Evolutionary conservation across 2,113 vertebrate species (phyloP), one percentile per base, ranked within the genome.

Genomic region (Crotalus helleri): DNA sequence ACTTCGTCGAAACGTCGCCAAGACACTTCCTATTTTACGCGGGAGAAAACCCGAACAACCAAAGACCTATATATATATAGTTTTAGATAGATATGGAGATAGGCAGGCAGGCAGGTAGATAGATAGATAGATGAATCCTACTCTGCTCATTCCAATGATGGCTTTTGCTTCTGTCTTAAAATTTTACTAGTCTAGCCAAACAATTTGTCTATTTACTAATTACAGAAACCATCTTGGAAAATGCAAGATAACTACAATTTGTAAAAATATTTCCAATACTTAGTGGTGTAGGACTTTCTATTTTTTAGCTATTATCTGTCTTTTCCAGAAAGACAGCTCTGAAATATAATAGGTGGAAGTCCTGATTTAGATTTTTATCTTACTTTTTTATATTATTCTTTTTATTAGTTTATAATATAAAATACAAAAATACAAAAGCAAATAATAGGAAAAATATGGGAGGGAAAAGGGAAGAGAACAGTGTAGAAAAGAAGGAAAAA

Each of bases 281-380:
- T 98, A 98, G 98, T 97, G 97, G 97, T 98, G 98, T 98, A 98
- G 98, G 98, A 99, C 98, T 98, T 99, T 98, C 98, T 98, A 98
- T 96, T 97, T 98, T 97, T 97, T 97, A 94, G 95, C 96, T 97
- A 97, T 95, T 97, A 97, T 98, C 97, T 97, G 96, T 97, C 96
- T 98, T 98, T 98, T 98, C 98, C 97, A 98, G 96, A 98, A 99
- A 98, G 98, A 98, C 98, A 96, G 97, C 97, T 97, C 97, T 97
- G 49, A 96, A 98, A 96, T 98, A 99, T 98, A 99, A 99, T 99
- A 97, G 98, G 97, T 98, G 99, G 99, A 99, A 99, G 98, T 99
- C 98, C 98, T 98, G 98, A 97, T 99, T 98, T 98, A 98, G 98
- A 98, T 97, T 98, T 64, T 98, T 98, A 98, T 58, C 57, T 58